A percentile compares a stretch with the other conserved stretches of the same genome.
Conservation (phyloP, 2,888 invertebrate species). For the Trissonchulus sp. region DNA sequence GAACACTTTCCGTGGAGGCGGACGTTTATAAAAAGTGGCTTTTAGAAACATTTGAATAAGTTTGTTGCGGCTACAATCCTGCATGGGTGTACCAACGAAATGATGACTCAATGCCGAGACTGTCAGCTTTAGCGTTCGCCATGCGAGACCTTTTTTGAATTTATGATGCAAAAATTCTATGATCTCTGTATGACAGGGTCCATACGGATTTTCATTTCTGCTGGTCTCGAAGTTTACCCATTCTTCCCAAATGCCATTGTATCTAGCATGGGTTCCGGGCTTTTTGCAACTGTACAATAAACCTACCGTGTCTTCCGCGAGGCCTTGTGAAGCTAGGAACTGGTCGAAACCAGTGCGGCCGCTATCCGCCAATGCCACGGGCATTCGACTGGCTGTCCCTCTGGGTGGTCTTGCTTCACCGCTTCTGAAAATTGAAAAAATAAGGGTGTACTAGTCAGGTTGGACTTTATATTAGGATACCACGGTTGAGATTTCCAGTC, state of each 20-base stretch:
- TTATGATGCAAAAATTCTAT: not conserved
- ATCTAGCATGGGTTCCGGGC: not conserved
- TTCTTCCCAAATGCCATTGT: not conserved
- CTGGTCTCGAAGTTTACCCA: no score
- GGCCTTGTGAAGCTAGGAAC: no score
- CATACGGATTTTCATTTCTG: not conserved
- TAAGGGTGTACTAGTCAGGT: no score
- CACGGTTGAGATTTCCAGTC: no score
- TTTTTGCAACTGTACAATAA: not conserved
- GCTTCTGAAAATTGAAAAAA: no score
- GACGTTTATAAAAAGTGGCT: no score
- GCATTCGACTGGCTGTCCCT: no score
- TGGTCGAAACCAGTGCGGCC: not conserved
- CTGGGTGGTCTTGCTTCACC: no score
- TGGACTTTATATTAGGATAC: no score
- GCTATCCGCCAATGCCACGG: not conserved
- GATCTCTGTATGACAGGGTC: not conserved
- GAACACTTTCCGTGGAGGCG: no score
- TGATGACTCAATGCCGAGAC: not conserved
- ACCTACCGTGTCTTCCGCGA: not conserved
- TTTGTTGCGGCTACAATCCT: no score
- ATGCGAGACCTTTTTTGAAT: not conserved
- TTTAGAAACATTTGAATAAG: no score
- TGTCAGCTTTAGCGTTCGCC: not conserved
- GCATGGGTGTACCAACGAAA: not conserved